phyloP scores from a whole-genome alignment of 2,797 vertebrate species.

The Cottoperca gobio region DNA sequence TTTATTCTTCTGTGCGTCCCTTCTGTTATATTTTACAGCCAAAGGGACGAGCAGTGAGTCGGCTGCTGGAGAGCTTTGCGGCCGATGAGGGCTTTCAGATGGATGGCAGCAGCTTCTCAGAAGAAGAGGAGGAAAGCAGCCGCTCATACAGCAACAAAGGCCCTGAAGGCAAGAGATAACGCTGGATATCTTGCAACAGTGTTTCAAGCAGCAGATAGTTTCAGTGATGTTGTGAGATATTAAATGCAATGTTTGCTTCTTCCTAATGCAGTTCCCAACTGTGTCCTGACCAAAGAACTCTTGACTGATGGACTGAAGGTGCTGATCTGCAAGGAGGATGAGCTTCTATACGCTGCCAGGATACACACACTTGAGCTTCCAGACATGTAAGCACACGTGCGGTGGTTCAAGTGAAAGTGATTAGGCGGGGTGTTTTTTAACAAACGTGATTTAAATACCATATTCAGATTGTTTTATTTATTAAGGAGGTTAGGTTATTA shows the following conservation, averaged over 20 bases:
- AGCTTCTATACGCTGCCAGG: conserved; percentile 94
- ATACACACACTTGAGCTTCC: conserved; percentile 92
- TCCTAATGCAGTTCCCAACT: conserved; percentile 88
- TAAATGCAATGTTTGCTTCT: not conserved
- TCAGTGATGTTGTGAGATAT: not conserved
- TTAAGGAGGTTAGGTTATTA: not conserved
- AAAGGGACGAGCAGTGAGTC: conserved; percentile 95
- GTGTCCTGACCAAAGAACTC: conserved; percentile 94
- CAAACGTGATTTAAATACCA: not conserved
- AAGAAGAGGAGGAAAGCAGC: conserved; percentile 91
- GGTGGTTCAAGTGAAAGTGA: not conserved
- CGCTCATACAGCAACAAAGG: conserved; percentile 81
- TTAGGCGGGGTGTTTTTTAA: not conserved
- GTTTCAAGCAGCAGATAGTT: conserved; percentile 1
- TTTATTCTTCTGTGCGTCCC: conserved; percentile 33
- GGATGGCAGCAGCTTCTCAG: conserved; percentile 97
- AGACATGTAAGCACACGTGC: conserved; percentile 89
- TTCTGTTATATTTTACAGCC: conserved; percentile 65
- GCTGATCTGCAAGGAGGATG: conserved; percentile 97
- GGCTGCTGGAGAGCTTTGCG: conserved; percentile 95
- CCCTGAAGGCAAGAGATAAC: conserved; percentile 84
- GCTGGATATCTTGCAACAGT: not conserved
- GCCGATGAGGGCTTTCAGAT: conserved; percentile 97
- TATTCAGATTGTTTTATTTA: not conserved
- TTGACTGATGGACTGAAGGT: conserved; percentile 93